Evolutionary conservation across 2,797 vertebrate species (phyloP).

Genomic region (Smutsia gigantea): DNA sequence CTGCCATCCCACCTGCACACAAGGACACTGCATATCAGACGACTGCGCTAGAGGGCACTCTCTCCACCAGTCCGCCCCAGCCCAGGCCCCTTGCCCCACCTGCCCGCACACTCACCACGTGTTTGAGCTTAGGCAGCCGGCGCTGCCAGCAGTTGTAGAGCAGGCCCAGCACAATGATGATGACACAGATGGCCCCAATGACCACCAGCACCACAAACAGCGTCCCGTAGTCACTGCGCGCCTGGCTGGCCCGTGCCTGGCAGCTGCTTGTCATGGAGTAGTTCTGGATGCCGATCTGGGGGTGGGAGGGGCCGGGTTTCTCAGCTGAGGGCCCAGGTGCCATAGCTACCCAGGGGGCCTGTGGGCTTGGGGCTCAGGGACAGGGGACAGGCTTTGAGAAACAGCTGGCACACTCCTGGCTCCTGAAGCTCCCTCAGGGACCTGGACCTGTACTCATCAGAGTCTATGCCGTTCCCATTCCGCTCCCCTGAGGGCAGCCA

Average conservation of each 20-base stretch:
- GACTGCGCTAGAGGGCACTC: background rate
- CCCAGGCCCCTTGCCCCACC: background rate
- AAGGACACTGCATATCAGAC: background rate
- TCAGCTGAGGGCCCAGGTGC: background rate
- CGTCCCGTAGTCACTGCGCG: conserved; percentile 96
- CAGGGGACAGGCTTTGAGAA: background rate
- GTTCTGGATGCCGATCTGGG: conserved; percentile 95
- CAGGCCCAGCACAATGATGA: conserved; percentile 96
- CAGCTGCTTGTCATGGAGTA: conserved; percentile 93
- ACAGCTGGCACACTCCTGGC: background rate
- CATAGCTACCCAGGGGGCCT: background rate
- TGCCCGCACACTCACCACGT: conserved; percentile 87
- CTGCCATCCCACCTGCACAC: background rate
- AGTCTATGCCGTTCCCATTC: background rate
- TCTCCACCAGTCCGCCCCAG: background rate
- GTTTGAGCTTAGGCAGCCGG: conserved; percentile 94
- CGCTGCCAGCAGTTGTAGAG: conserved; percentile 99
- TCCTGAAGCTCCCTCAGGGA: background rate
- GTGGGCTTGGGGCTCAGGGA: background rate
- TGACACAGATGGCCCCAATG: conserved; percentile 96
- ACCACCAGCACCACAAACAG: conserved; percentile 97
- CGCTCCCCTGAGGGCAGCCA: background rate
- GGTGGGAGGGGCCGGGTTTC: background rate
- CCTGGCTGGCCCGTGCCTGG: conserved; percentile 91
- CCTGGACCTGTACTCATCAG: background rate